phyloP scores from a whole-genome alignment of 2,113 vertebrate species.

The Callipepla californica region DNA sequence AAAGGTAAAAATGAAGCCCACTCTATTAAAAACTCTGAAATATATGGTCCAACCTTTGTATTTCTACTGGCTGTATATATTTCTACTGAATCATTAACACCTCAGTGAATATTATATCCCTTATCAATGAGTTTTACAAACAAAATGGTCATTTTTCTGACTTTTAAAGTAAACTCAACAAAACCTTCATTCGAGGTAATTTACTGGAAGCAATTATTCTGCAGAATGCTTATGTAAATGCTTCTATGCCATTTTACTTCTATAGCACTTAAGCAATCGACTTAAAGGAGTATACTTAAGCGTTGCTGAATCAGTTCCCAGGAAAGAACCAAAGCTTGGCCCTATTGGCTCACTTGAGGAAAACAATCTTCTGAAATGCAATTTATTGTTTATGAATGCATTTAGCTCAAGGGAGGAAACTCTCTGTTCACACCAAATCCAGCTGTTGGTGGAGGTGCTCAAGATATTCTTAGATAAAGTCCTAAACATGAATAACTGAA shows the following conservation, averaged over 20 bases:
- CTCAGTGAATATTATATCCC: background rate
- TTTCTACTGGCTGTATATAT: background rate
- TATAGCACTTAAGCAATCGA: background rate
- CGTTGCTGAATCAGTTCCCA: background rate
- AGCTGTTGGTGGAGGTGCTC: rapidly evolving
- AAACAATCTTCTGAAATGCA: background rate
- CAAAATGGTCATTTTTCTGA: background rate
- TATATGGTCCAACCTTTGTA: rapidly evolving
- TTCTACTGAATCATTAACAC: background rate
- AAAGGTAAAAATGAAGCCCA: background rate
- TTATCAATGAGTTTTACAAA: background rate
- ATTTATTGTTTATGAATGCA: background rate
- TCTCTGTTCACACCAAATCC: background rate
- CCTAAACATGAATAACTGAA: background rate
- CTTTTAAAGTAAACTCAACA: background rate
- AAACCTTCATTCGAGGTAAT: background rate
- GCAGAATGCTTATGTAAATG: background rate
- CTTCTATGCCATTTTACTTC: background rate
- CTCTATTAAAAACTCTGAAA: background rate
- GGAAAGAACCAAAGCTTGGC: background rate
- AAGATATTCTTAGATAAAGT: background rate
- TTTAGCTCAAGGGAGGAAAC: background rate
- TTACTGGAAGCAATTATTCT: background rate
- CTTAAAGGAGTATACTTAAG: background rate
- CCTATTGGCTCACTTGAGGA: background rate